Conservation (phyloP, 2,113 vertebrate species). For the Anoura caudifer region DNA sequence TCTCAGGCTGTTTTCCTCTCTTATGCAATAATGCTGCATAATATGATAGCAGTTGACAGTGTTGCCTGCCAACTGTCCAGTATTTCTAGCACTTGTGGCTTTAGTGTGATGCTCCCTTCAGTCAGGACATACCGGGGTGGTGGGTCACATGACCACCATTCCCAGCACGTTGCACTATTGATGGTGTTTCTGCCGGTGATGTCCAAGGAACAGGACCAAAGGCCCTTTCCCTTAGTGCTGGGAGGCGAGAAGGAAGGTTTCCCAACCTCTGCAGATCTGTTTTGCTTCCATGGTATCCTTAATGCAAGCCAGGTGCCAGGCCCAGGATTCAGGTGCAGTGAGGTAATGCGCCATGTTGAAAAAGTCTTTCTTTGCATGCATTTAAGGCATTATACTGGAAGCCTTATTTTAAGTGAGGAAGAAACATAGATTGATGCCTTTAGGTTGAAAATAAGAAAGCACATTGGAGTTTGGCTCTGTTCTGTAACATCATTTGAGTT, state of each 20-base stretch:
- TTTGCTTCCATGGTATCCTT: neutral
- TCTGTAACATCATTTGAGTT: neutral
- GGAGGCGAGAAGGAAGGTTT: neutral
- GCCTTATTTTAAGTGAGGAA: constrained; percentile 13
- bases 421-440: neutral
- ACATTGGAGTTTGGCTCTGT: neutral
- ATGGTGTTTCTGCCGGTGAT: neutral
- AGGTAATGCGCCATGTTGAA: neutral
- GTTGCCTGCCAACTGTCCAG: neutral
- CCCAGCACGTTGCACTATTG: neutral
- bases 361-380: neutral
- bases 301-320: neutral
- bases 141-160: neutral
- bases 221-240: neutral
- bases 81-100: neutral
- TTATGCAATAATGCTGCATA: neutral
- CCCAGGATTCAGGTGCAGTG: neutral
- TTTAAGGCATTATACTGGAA: neutral
- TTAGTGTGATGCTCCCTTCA: neutral
- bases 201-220: neutral
- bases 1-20: neutral
- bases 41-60: neutral
- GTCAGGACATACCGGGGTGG: neutral
- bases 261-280: neutral
- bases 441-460: constrained; percentile 16